Percentiles rank a stretch among this genome's conserved stretches.
Evolutionary conservation across 2,888 invertebrate species (phyloP).

Genomic region (Perithous albicinctus): DNA sequence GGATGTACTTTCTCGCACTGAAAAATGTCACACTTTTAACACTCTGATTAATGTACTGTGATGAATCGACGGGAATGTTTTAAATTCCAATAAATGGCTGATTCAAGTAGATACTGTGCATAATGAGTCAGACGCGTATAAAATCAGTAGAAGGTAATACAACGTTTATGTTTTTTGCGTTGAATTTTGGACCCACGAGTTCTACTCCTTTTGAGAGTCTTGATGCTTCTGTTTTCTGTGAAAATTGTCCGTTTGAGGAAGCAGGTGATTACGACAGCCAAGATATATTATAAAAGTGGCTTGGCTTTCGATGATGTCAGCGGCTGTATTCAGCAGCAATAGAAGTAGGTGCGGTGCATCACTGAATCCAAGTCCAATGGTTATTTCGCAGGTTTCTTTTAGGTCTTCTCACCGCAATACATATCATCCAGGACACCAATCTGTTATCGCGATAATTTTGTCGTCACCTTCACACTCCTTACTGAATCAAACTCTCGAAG

Average conservation of each 20-base stretch:
- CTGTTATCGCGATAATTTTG: too few species aligned
- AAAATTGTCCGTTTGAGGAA: too few species aligned
- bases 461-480: too few species aligned
- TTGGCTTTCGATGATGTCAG: background rate
- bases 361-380: too few species aligned
- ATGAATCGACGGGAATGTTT: background rate
- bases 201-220: background rate
- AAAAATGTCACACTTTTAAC: too few species aligned
- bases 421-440: background rate
- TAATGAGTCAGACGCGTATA: constrained; percentile 45
- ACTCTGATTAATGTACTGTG: background rate
- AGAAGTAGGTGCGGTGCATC: background rate
- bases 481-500: too few species aligned
- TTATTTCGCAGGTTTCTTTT: background rate
- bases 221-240: background rate
- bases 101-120: constrained; percentile 49
- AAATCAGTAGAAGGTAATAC: too few species aligned
- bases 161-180: too few species aligned
- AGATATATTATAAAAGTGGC: background rate
- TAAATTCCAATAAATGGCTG: background rate
- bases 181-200: background rate
- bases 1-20: background rate
- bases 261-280: background rate
- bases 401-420: background rate
- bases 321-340: background rate